phyloP scores from a whole-genome alignment of 2,113 vertebrate genomes.

The Nycticryphes semicollaris region DNA sequence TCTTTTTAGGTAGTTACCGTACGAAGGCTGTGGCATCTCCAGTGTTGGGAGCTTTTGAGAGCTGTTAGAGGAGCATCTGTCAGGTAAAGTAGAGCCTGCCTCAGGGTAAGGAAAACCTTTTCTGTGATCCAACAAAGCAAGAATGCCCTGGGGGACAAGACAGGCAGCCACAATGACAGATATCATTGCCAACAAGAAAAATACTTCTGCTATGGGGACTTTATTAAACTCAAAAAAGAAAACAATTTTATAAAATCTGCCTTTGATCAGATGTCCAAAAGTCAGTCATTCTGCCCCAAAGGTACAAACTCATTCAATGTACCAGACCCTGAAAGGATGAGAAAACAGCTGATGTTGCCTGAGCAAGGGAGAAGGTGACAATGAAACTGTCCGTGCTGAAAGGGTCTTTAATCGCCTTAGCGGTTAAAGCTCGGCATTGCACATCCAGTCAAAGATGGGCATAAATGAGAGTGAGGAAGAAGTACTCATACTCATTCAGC shows the following conservation, averaged over 20 bases:
- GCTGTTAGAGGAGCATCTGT: neutral
- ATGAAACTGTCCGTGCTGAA: neutral
- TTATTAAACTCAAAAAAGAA: neutral
- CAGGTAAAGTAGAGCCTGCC: slow-evolving; percentile 17
- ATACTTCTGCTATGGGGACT: neutral
- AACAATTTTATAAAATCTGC: neutral
- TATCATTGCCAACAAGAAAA: neutral
- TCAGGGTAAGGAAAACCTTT: neutral
- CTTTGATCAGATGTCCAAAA: neutral
- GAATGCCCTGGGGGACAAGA: no score
- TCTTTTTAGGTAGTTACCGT: slow-evolving; percentile 6
- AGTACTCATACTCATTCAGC: neutral
- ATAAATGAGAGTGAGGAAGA: neutral
- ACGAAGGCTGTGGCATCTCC: neutral
- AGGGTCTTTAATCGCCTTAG: neutral
- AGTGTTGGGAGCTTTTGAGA: neutral
- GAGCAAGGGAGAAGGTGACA: neutral
- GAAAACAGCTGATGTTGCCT: neutral
- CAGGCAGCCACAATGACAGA: neutral
- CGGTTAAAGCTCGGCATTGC: neutral
- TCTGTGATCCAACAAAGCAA: neutral
- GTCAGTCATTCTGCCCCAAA: neutral
- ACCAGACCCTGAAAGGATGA: neutral
- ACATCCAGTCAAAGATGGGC: neutral
- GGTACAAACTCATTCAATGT: neutral